These are phyloP conservation scores for Lycaena phlaeas DNA, from an alignment of 2,888 invertebrate genomes.

Conservation along the genomic window DNA sequence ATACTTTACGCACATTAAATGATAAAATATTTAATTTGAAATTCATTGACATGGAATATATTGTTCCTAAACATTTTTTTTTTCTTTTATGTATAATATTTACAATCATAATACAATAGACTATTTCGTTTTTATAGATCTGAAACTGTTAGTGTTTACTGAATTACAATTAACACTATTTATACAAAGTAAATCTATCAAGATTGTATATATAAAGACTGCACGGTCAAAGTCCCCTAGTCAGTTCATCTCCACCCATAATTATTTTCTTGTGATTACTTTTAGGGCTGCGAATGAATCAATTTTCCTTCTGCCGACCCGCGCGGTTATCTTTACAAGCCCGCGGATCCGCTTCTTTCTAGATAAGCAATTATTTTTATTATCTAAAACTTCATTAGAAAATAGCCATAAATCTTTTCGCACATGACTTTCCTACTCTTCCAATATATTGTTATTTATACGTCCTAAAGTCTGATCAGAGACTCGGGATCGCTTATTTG, in stretches of 20 bases:
- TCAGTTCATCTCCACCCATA: slow-evolving; percentile 3
- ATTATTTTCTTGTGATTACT: not conserved
- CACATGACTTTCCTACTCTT: slow-evolving; percentile 4
- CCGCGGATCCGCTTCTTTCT: slow-evolving; percentile 15
- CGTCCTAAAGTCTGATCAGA: not conserved
- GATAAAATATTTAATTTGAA: too few species aligned
- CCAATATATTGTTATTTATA: slow-evolving; percentile 5
- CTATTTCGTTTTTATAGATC: too few species aligned
- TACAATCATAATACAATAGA: too few species aligned
- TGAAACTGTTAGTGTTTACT: too few species aligned
- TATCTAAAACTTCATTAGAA: slow-evolving; percentile 52
- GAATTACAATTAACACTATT: too few species aligned
- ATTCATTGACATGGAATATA: too few species aligned
- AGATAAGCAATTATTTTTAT: slow-evolving; percentile 52
- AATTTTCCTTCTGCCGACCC: slow-evolving; percentile 1
- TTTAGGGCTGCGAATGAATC: not conserved
- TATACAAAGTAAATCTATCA: too few species aligned
- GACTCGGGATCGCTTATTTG: slow-evolving; percentile 16
- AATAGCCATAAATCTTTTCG: slow-evolving; percentile 28
- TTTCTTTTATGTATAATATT: too few species aligned
- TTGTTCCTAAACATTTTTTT: too few species aligned
- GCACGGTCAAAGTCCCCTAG: not conserved
- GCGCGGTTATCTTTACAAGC: slow-evolving; percentile 8
- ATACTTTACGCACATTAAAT: too few species aligned
- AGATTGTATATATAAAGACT: too few species aligned